These are phyloP conservation scores for Hiodon tergisus DNA, from an alignment of 2,113 vertebrate species.

Conservation along the genomic window DNA sequence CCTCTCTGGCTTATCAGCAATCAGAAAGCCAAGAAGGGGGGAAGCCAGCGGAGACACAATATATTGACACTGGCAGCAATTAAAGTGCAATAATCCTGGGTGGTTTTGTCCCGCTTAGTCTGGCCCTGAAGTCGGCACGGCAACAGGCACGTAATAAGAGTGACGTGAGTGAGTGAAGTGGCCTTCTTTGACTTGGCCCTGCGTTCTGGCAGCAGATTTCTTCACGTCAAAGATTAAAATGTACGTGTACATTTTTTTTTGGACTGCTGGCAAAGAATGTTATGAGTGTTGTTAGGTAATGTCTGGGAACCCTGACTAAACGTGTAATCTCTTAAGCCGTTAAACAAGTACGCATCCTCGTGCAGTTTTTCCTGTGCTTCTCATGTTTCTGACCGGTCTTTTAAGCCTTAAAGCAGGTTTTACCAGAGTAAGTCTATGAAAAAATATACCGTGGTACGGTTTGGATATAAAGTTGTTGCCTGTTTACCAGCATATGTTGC, in stretches of 20 bases:
- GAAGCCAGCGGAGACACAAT: conserved; percentile 39
- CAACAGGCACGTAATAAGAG: background rate
- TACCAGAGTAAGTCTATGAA: no score
- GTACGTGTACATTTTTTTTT: background rate
- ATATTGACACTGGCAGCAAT: background rate
- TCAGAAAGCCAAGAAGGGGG: conserved; percentile 37
- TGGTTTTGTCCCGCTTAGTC: background rate
- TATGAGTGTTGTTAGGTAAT: background rate
- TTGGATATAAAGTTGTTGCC: no score
- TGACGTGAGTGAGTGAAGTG: no score
- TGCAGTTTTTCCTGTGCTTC: no score
- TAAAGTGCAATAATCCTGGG: background rate
- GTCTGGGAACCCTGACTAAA: background rate
- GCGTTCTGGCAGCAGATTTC: background rate
- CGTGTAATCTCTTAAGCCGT: background rate
- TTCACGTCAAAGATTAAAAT: background rate
- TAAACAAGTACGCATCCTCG: no score
- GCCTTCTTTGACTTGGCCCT: no score
- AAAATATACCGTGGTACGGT: no score
- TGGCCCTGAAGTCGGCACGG: background rate
- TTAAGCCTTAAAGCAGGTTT: no score
- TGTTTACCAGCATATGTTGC: no score
- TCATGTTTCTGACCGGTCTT: no score
- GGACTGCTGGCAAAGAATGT: background rate
- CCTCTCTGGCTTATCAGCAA: conserved; percentile 35